Base-by-base conservation (phyloP, 2,113 vertebrate species). In the Oceanodroma tethys region DNA sequence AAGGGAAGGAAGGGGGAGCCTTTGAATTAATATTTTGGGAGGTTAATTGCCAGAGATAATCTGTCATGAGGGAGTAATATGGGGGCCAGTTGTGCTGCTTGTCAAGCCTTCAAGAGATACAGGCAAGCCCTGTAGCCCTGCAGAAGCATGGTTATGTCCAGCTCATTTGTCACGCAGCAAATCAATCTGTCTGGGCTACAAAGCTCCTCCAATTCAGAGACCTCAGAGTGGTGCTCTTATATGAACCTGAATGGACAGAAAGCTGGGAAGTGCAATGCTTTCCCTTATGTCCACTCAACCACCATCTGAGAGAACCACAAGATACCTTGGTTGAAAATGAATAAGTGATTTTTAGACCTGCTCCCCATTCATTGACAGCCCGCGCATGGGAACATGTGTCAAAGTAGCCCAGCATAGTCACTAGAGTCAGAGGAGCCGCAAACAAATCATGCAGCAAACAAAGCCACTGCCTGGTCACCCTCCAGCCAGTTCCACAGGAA, bases 301-400 rank as follows among this genome's bases (percentile, higher is more conserved):
- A 72, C 36, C 42, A 22, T 34, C 19, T 68, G 18, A 66, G 21
- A 89, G n/a, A 79, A 47, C 10, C 68, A 81, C 22, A 92, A 73
- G 32, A 80, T 0, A 3, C 7, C 9, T 50, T 50, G 14, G 7
- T 9, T 80, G 73, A 93, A 93, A 87, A 68, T 2, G 2, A 68
- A 0, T 59, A 63, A n/a, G 65, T 52, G 53, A 81, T 60, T 94
- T 94, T 94, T 42, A 88, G 74, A 83, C 65, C 60, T 47, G n/a
- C 21, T 29, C 27, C 73, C 29, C 34, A 78, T 66, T 71, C 55
- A 47, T 6, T 8, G 3, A 53, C 62, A 88, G 56, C 40, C 67
- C n/a, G 56, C 2, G 1, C 13, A 52, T 4, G 25, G 50, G 25
- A 82, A 47, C 5, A 6, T 1, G 4, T 20, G 30, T 50, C 52